Conservation (phyloP, 2,797 vertebrate genomes). For the Neosilurus hyrtlii region DNA sequence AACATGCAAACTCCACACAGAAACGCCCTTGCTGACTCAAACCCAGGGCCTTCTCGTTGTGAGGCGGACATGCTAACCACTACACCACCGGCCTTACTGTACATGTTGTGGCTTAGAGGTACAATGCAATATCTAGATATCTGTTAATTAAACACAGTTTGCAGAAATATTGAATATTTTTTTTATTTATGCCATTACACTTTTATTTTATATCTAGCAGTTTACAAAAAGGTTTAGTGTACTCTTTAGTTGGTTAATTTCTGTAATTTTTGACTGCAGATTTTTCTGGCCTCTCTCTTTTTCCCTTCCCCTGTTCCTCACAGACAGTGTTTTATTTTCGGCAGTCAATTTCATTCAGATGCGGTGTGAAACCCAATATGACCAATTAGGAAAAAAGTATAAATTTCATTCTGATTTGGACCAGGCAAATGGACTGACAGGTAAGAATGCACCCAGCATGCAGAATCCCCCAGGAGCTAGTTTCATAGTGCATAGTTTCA, state of each 20-base stretch:
- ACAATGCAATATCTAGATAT: neutral
- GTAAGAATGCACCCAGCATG: conserved; percentile 1
- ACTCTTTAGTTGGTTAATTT: neutral
- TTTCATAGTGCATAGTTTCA: neutral
- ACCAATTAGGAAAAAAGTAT: neutral
- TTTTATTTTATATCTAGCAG: neutral
- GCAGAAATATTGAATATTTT: neutral
- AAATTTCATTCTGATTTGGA: conserved; percentile 4
- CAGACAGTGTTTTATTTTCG: neutral
- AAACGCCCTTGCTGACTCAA: too few relatives aligned
- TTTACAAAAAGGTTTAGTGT: neutral
- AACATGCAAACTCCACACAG: too few relatives aligned
- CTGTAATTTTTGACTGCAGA: neutral
- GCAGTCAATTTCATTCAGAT: neutral
- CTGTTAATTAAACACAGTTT: neutral
- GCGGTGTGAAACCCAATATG: conserved; percentile 8
- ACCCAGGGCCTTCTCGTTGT: too few relatives aligned
- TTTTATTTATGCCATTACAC: neutral
- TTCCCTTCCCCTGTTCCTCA: neutral
- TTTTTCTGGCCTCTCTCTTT: neutral
- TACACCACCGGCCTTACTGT: too few relatives aligned
- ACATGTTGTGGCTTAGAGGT: neutral
- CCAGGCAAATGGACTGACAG: conserved; percentile 25
- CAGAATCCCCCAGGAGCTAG: neutral
- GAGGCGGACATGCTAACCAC: too few relatives aligned